A percentile compares a stretch with the other conserved stretches of the same genome.
phyloP scores from a whole-genome alignment of 2,888 invertebrate species.

The Imbricaverruca yamaguchii region DNA sequence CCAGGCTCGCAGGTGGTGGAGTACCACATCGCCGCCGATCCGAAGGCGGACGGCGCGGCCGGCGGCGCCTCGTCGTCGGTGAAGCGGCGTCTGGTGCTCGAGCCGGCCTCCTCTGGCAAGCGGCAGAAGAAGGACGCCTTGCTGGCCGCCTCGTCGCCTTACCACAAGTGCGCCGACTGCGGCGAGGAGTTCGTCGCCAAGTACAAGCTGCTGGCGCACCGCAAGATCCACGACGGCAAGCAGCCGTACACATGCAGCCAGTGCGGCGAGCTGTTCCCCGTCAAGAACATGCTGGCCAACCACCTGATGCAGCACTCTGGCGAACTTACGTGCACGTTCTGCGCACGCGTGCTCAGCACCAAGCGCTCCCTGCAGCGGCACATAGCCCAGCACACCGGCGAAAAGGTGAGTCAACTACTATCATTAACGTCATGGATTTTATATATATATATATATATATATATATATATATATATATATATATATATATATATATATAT shows the following conservation, averaged over 20 bases:
- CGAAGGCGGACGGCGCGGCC: background rate
- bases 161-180: constrained; percentile 16
- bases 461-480: too few species aligned
- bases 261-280: constrained; percentile 17
- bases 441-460: too few species aligned
- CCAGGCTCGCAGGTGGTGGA: background rate
- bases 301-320: constrained; percentile 17
- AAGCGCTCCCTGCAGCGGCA: constrained; percentile 13
- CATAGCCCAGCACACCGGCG: constrained; percentile 8
- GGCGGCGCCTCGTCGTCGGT: background rate
- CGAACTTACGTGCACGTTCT: constrained; percentile 8
- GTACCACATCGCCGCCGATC: background rate
- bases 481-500: too few species aligned
- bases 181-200: constrained; percentile 19
- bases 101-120: background rate
- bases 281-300: constrained; percentile 21
- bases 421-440: too few species aligned
- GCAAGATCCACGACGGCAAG: constrained; percentile 17
- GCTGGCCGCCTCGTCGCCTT: background rate
- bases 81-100: background rate
- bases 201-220: constrained; percentile 7
- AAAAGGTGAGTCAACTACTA: background rate
- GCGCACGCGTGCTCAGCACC: constrained; percentile 3
- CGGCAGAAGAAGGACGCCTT: constrained; percentile 3
- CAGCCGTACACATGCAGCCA: constrained; percentile 5